Evolutionary conservation across 2,888 invertebrate genomes (phyloP).

Genomic region (Spialia ferax): DNA sequence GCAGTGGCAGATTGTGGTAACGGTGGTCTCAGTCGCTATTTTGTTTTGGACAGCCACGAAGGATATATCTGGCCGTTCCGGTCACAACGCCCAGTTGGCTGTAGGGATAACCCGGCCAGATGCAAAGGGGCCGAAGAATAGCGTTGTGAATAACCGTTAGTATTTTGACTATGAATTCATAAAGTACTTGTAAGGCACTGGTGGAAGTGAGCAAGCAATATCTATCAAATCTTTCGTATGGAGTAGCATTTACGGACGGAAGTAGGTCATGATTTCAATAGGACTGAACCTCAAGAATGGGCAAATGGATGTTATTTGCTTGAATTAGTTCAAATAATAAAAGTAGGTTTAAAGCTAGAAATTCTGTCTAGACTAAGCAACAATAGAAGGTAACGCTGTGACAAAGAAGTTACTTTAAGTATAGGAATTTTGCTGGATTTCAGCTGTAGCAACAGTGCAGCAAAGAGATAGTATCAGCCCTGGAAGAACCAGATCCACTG

Average conservation of each 20-base stretch:
- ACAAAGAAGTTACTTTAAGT: no score
- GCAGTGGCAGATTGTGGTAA: slow-evolving; percentile 57
- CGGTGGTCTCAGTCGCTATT: slow-evolving; percentile 70
- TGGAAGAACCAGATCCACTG: slow-evolving; percentile 32
- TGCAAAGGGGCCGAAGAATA: slow-evolving; percentile 7
- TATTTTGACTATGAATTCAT: background rate
- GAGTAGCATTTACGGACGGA: no score
- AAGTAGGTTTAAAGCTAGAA: no score
- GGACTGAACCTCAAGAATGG: no score
- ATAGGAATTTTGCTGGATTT: background rate
- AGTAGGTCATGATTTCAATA: no score
- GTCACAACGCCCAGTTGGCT: background rate
- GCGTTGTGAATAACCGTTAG: slow-evolving; percentile 28
- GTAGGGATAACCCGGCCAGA: background rate
- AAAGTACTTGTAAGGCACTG: background rate
- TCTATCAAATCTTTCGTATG: no score
- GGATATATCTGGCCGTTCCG: slow-evolving; percentile 39
- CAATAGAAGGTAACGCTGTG: no score
- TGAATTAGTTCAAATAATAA: no score
- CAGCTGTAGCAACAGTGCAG: slow-evolving; percentile 24
- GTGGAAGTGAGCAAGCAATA: background rate
- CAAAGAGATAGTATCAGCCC: slow-evolving; percentile 28
- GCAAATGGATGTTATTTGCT: no score
- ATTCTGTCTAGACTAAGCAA: no score
- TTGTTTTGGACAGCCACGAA: slow-evolving; percentile 75